Base-by-base conservation (phyloP, 2,888 invertebrate genomes). In the Dryomyza anilis region DNA sequence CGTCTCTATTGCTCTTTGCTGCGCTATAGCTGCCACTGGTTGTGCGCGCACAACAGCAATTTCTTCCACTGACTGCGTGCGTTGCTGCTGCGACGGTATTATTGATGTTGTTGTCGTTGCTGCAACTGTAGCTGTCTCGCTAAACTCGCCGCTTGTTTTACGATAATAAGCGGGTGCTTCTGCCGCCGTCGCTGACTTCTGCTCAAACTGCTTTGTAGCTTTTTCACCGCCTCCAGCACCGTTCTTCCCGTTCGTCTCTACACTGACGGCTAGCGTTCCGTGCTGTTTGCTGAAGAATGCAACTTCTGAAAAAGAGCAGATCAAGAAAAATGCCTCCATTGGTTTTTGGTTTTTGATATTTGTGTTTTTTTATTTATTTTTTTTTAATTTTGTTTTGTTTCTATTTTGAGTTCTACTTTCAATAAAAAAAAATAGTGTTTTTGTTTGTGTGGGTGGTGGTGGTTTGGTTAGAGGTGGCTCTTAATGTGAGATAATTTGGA, bases 241-340 rank as follows among this genome's bases (percentile, higher is more conserved):
- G 58, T 33, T 68, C n/a, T 66, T 69, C 56, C 68, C 71, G 63
- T 70, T 71, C 59, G 68, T 64, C 64, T 70, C 71, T 70, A 78
- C 78, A 52, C 74, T 73, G 67, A 75, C 71, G 29, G 73, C 70
- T 68, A 73, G 68, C 53, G 60, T 66, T 65, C 71, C 72, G 67
- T 73, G 74, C 64, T 73, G 75, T 67, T 77, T 79, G 74, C 76
- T 76, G 76, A 76, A 76, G 79, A 79, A 76, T 74, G 79, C 76
- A 77, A 82, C 78, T 78, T 81, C 81, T 82, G 82, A 71, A 82
- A 81, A 74, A 79, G 72, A 78, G 69, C 71, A 80, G 73, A 77
- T 73, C 72, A 76, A 73, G 72, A 76, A 70, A 74, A 75, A 76
- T 73, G 71, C 76, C 77, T 71, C 76, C 71, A 74, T 76, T 75